phyloP scores from a whole-genome alignment of 2,113 vertebrate genomes.

The Myotis davidii region DNA sequence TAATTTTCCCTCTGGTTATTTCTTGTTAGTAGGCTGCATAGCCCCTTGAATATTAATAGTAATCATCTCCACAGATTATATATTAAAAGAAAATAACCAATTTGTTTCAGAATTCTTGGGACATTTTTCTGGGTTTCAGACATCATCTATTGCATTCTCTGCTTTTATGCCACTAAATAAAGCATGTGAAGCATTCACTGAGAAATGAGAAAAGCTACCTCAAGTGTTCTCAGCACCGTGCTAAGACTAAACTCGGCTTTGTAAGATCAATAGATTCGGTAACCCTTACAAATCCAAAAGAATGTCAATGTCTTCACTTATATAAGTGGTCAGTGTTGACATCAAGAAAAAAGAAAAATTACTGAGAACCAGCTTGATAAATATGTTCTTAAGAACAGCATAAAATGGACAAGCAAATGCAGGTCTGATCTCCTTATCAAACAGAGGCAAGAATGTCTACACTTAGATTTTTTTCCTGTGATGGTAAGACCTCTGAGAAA shows the following conservation, averaged over 20 bases:
- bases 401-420: neutral
- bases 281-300: neutral
- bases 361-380: neutral
- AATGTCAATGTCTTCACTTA: neutral
- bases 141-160: slow-evolving; percentile 16
- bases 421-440: slow-evolving; percentile 26
- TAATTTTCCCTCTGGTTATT: neutral
- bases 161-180: slow-evolving; percentile 21
- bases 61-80: neutral
- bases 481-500: slow-evolving; percentile 52
- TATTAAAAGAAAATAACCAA: slow-evolving; percentile 5
- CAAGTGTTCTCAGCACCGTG: neutral
- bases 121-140: neutral
- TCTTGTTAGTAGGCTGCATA: neutral
- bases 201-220: neutral
- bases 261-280: neutral
- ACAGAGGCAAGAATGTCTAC: neutral
- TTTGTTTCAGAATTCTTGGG: slow-evolving; percentile 42
- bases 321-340: neutral
- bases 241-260: neutral
- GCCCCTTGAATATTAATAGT: neutral
- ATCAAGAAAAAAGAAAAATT: slow-evolving; percentile 18
- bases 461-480: neutral
- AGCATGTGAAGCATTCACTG: neutral
- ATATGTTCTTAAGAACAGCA: neutral